Conservation (phyloP, 2,113 vertebrate genomes). For the Motacilla tschutschensis region DNA sequence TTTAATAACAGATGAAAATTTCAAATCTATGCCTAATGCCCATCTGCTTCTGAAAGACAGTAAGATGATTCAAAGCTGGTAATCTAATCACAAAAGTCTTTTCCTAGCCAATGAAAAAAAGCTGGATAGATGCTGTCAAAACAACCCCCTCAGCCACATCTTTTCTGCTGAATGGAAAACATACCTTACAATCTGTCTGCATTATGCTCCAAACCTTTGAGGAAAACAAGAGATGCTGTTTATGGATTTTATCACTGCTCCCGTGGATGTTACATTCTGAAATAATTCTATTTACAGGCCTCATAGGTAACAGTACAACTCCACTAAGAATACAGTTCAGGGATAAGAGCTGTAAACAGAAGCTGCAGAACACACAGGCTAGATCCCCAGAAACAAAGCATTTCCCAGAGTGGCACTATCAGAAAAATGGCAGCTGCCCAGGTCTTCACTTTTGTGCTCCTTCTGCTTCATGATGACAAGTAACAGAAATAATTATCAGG, state of each 20-base stretch:
- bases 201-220: slow-evolving; percentile 2
- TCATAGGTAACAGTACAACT: background rate
- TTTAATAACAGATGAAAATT: slow-evolving; percentile 58
- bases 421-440: background rate
- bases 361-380: background rate
- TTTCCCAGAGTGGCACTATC: background rate
- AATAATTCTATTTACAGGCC: slow-evolving; percentile 10
- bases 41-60: slow-evolving; percentile 49
- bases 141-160: background rate
- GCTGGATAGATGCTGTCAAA: slow-evolving; percentile 53
- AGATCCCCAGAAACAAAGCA: background rate
- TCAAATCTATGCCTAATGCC: slow-evolving; percentile 19
- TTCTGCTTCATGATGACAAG: background rate
- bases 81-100: slow-evolving; percentile 39
- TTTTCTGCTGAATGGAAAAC: slow-evolving; percentile 49
- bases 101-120: slow-evolving; percentile 42
- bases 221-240: slow-evolving; percentile 17
- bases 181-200: background rate
- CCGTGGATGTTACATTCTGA: background rate
- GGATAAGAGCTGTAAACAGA: background rate
- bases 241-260: background rate
- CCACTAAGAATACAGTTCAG: background rate
- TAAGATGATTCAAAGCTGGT: slow-evolving; percentile 31
- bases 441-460: background rate
- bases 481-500: background rate